Evolutionary conservation across 1,140 invertebrate genomes (phyloP).

Genomic region (Heliconius himera): DNA sequence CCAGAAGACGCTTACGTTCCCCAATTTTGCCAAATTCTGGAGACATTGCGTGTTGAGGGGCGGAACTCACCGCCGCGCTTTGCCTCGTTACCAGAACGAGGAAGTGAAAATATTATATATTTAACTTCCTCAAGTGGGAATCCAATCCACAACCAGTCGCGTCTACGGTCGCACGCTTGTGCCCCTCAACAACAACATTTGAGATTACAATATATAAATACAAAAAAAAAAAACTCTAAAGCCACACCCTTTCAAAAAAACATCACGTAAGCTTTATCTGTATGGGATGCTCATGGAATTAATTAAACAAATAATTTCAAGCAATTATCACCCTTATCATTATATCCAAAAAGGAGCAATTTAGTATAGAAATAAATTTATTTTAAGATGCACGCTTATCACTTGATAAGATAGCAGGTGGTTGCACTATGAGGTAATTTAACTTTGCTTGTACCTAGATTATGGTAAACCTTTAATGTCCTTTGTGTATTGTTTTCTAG

Average conservation of each 20-base stretch:
- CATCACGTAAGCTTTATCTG: slow-evolving; percentile 14
- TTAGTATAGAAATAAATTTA: background rate
- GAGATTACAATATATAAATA: background rate
- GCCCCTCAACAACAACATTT: no score
- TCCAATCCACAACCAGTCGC: no score
- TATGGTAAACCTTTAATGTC: background rate
- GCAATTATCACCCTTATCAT: background rate
- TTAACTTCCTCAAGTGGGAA: no score
- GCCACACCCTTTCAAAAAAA: slow-evolving; percentile 26
- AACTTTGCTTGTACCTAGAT: slow-evolving; percentile 12
- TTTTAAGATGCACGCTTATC: slow-evolving; percentile 24
- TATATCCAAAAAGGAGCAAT: background rate
- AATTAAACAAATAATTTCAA: slow-evolving; percentile 10
- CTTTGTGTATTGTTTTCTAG: background rate
- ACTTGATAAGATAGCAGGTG: slow-evolving; percentile 24
- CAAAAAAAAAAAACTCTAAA: background rate
- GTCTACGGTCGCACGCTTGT: no score
- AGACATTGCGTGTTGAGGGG: no score
- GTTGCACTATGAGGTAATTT: slow-evolving; percentile 29
- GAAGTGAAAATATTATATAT: no score
- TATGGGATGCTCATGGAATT: slow-evolving; percentile 8
- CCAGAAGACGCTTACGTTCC: no score
- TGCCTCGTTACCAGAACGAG: no score
- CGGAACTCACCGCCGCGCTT: no score
- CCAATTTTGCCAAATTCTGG: no score